Base-by-base conservation (phyloP, 2,888 invertebrate genomes). In the Mythimna loreyi region DNA sequence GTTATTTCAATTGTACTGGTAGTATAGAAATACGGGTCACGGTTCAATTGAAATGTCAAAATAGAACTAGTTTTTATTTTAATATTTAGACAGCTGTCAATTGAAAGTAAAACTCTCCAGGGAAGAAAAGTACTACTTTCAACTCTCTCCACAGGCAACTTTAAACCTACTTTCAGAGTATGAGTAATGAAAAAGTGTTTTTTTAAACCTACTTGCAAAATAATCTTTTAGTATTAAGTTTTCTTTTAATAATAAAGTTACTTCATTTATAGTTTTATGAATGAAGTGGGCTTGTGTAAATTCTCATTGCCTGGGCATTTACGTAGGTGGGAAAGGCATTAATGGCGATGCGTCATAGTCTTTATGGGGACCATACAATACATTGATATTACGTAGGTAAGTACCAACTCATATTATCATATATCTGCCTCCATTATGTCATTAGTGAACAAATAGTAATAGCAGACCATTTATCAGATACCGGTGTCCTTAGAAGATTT, bases 311-410 rank as follows among this genome's bases (percentile, higher is more conserved):
- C 47, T 52, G 16, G 11, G 57, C 23, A 72, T 36, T 40, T n/a
- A 36, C 21, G 28, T 52, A 50, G 60, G 30, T 28, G 45, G 67
- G 40, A 6, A 64, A 43, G 28, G 36, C 19, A 56, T 49, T 50
- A 36, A 53, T 60, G 30, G n/a, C 6, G 36, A 66, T 69, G 60
- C 49, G 66, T 78, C 62, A 65, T 61, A 58, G 25, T 55, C 55
- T 65, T 21, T 45, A 67, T 25, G 11, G 21, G 30, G 25, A 49
- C 33, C 11, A 50, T 47, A 59, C 25, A 52, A 60, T 58, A 58
- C 16, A 53, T 57, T 66, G 23, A 30, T 57, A 40, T 40, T 65
- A 64, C 28, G 19, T 58, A 40, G 16, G 16, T 40, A 11, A 36
- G 40, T 40, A 59, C 33, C 13, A 50, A 53, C 30, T 9, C 30